Evolutionary conservation across 2,113 vertebrate genomes (phyloP).

Genomic region (Aleadryas rufinucha): DNA sequence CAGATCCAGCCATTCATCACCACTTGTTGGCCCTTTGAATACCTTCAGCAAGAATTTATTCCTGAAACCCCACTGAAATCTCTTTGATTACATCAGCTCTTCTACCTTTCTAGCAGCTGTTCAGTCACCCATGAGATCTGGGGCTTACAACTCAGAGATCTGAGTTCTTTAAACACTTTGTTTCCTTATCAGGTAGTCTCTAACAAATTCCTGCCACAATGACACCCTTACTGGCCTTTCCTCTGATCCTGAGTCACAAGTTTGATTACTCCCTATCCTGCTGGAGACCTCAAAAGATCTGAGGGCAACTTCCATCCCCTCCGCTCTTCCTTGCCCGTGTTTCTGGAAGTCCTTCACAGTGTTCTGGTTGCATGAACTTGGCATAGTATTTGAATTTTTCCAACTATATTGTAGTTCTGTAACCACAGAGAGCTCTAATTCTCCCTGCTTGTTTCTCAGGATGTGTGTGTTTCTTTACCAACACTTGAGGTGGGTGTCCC

Average conservation of each 20-base stretch:
- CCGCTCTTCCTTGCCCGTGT: neutral
- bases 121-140: neutral
- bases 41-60: neutral
- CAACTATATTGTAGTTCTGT: neutral
- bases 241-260: neutral
- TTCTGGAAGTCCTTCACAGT: neutral
- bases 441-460: neutral
- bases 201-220: neutral
- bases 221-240: neutral
- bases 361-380: neutral
- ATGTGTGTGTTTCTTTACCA: neutral
- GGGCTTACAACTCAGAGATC: neutral
- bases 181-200: neutral
- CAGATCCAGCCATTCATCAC: neutral
- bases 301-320: neutral
- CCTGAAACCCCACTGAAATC: neutral
- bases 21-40: neutral
- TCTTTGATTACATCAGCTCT: neutral
- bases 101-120: neutral
- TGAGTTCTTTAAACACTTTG: neutral
- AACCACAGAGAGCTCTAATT: neutral
- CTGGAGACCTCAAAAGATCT: neutral
- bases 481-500: neutral
- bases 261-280: neutral
- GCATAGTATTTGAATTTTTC: neutral